Evolutionary conservation across 2,888 invertebrate genomes (phyloP).

Genomic region (Orthosia cruda): DNA sequence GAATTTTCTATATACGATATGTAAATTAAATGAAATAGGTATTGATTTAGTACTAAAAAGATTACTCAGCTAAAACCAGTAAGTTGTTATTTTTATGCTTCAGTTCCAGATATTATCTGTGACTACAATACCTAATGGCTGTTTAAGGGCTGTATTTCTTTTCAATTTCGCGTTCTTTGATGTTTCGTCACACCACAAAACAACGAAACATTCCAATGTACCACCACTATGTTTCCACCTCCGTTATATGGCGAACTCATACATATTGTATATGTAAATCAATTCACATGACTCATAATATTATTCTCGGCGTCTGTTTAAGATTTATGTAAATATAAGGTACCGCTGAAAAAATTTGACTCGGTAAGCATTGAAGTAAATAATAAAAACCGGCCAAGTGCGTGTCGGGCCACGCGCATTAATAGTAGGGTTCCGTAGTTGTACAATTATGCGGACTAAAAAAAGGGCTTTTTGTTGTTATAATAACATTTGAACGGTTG

Average conservation of each 20-base stretch:
- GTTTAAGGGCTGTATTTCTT: background rate
- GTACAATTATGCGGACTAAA: no score
- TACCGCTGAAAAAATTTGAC: conserved; percentile 37
- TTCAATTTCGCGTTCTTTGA: background rate
- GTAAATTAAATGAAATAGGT: background rate
- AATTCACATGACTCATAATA: conserved; percentile 57
- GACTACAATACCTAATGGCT: background rate
- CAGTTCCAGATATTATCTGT: background rate
- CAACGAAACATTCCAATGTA: conserved; percentile 21
- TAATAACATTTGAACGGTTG: no score
- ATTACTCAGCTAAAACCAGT: no score
- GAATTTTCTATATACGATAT: background rate
- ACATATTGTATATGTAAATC: conserved; percentile 45
- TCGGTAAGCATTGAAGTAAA: conserved; percentile 17
- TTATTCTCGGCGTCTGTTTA: conserved; percentile 49
- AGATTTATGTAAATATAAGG: conserved; percentile 59
- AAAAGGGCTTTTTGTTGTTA: no score
- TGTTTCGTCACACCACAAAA: conserved; percentile 14
- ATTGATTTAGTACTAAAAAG: background rate
- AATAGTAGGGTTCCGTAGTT: no score
- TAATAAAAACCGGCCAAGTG: conserved; percentile 33
- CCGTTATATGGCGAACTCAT: conserved; percentile 33
- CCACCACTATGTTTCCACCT: no score
- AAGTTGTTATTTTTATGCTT: background rate
- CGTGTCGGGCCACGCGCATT: no score